A percentile compares a stretch with the other conserved stretches of the same genome.
Evolutionary conservation across 2,113 vertebrate species (phyloP).

Genomic region (Pipra filicauda): DNA sequence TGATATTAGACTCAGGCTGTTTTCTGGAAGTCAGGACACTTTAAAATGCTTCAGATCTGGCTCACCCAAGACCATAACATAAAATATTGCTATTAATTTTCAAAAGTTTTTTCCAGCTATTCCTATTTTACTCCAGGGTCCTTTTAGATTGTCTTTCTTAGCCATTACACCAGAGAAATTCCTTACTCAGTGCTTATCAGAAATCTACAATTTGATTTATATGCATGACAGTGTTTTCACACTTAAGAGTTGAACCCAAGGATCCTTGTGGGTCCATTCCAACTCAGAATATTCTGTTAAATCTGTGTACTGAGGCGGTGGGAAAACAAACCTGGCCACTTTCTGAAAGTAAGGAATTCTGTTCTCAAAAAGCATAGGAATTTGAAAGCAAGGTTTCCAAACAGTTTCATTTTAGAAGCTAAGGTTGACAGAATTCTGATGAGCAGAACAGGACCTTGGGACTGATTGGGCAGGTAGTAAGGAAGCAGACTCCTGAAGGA

Average conservation of each 20-base stretch:
- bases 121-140: neutral
- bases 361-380: neutral
- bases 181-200: neutral
- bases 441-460: neutral
- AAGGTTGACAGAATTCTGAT: neutral
- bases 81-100: neutral
- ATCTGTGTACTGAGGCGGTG: neutral
- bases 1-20: neutral
- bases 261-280: neutral
- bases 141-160: neutral
- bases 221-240: neutral
- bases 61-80: neutral
- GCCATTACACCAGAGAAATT: neutral
- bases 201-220: neutral
- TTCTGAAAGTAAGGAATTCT: neutral
- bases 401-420: conserved; percentile 11
- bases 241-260: neutral
- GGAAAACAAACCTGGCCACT: neutral
- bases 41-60: neutral
- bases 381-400: neutral
- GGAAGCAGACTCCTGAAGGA: neutral
- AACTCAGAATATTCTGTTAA: neutral
- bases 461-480: neutral
- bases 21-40: neutral
- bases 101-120: neutral